phyloP scores from a whole-genome alignment of 2,797 vertebrate species.

The Tenualosa ilisha region DNA sequence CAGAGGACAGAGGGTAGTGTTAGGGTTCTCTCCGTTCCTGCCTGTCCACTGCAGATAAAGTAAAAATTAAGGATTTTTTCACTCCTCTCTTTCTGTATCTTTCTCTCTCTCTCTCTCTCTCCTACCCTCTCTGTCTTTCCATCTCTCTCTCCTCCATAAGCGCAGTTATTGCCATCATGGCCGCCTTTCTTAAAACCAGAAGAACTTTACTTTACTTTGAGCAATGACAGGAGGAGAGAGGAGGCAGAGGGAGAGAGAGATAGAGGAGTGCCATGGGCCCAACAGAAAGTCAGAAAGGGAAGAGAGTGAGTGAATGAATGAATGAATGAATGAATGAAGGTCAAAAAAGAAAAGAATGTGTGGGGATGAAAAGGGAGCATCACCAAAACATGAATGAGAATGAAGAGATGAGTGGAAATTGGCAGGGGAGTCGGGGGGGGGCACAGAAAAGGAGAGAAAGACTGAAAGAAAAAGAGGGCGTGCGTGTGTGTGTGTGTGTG shows the following conservation, averaged over 20 bases:
- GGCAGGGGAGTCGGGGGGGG: neutral
- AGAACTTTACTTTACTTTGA: neutral
- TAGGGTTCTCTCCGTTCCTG: slow-evolving; percentile 9
- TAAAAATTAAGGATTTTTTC: slow-evolving; percentile 56
- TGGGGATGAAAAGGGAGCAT: neutral
- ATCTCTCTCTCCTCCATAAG: slow-evolving; percentile 36
- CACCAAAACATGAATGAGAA: neutral
- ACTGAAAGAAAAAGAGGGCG: neutral
- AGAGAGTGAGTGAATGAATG: too few relatives aligned
- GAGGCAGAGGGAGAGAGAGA: neutral
- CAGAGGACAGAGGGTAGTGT: slow-evolving; percentile 27
- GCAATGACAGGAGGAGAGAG: neutral
- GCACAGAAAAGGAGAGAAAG: neutral
- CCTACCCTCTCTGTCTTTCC: too few relatives aligned
- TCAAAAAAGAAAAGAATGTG: neutral
- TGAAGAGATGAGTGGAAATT: neutral
- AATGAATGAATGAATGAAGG: neutral
- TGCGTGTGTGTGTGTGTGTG: too few relatives aligned
- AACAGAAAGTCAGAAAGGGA: neutral
- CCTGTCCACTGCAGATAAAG: slow-evolving; percentile 38
- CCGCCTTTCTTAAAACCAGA: neutral
- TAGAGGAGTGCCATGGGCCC: neutral
- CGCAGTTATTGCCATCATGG: neutral
- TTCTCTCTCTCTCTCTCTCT: neutral
- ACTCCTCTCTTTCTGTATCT: neutral